phyloP scores from a whole-genome alignment of 2,888 invertebrate genomes.

The Lordiphosa andalusiaca region DNA sequence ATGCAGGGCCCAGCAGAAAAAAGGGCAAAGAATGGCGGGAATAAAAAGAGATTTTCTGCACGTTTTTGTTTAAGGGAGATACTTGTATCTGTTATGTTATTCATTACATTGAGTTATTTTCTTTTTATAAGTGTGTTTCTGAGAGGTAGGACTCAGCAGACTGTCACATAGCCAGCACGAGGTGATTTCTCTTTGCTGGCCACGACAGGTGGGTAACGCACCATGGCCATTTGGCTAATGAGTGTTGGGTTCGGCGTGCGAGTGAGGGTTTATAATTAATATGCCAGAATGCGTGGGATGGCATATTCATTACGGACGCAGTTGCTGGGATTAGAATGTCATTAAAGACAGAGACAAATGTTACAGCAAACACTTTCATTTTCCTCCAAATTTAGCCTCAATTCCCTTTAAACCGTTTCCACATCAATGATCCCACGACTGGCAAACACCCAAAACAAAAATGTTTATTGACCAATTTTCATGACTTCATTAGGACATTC shows the following conservation, averaged over 20 bases:
- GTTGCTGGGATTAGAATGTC: too few species aligned
- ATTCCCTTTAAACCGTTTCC: too few species aligned
- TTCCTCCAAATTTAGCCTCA: background rate
- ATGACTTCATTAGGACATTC: constrained; percentile 47
- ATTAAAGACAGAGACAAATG: too few species aligned
- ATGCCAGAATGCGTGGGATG: constrained; percentile 15
- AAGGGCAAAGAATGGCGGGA: constrained; percentile 3
- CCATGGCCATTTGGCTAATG: constrained; percentile 31
- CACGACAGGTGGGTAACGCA: background rate
- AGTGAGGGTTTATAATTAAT: constrained; percentile 16
- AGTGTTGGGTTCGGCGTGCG: constrained; percentile 7
- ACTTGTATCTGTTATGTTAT: constrained; percentile 7
- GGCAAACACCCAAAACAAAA: background rate
- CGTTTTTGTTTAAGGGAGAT: constrained; percentile 1
- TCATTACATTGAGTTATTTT: constrained; percentile 26
- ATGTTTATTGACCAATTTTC: constrained; percentile 6
- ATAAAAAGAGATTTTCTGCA: background rate
- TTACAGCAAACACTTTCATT: too few species aligned
- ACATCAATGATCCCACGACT: too few species aligned
- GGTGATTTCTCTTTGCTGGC: constrained; percentile 13
- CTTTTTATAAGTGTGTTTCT: constrained; percentile 6
- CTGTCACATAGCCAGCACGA: constrained; percentile 22
- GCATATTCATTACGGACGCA: constrained; percentile 9
- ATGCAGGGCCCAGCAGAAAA: constrained; percentile 13
- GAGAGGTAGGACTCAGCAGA: background rate